These are phyloP conservation scores for Cecropterus lyciades DNA, from an alignment of 1,140 invertebrate genomes.

Conservation along the genomic window DNA sequence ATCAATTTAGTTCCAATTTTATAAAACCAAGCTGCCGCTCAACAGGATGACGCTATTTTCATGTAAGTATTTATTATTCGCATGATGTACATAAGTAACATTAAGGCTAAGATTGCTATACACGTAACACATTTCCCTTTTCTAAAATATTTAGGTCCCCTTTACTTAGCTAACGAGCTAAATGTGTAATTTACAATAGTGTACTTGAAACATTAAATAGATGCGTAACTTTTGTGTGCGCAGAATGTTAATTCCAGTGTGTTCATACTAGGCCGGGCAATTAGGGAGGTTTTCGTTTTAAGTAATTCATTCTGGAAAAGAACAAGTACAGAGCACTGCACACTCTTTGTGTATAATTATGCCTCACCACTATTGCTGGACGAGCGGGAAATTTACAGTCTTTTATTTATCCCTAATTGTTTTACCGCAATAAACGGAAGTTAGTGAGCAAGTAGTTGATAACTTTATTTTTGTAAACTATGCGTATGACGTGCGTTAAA, in stretches of 20 bases:
- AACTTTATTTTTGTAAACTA: background rate
- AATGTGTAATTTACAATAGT: background rate
- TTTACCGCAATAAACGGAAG: constrained; percentile 4
- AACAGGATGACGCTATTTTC: no score
- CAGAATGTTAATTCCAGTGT: constrained; percentile 35
- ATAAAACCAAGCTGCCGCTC: no score
- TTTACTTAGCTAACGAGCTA: no score
- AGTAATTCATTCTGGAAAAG: constrained; percentile 41
- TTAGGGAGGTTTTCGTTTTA: constrained; percentile 35
- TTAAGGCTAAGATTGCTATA: no score
- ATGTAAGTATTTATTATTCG: no score
- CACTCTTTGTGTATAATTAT: constrained; percentile 40
- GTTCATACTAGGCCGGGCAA: constrained; percentile 25
- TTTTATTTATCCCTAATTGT: constrained; percentile 10
- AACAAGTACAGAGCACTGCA: constrained; percentile 38
- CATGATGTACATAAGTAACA: no score
- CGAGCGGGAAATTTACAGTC: constrained; percentile 13
- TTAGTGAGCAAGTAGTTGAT: no score
- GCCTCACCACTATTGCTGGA: constrained; percentile 18
- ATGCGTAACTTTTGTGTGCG: constrained; percentile 4
- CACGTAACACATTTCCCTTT: no score
- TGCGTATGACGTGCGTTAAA: background rate
- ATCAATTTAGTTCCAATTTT: no score
- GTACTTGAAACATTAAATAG: constrained; percentile 9
- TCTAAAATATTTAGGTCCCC: no score